Percentiles rank a stretch among this genome's conserved stretches.
phyloP scores from a whole-genome alignment of 2,888 invertebrate species.

The Hyalella azteca region DNA sequence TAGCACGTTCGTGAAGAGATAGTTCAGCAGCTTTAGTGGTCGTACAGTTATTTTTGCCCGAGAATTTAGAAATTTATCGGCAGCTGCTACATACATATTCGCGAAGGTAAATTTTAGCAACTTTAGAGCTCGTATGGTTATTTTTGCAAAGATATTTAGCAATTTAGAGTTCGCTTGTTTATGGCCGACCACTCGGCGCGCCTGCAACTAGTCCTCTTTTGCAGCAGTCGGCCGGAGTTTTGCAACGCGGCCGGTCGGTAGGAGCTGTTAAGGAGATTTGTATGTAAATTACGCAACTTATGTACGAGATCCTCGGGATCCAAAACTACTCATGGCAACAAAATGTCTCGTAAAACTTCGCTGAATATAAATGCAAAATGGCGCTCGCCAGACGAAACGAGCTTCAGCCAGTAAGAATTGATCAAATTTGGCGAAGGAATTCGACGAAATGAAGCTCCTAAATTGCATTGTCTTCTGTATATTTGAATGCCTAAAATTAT shows the following conservation, averaged over 20 bases:
- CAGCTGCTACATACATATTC: not conserved
- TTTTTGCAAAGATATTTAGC: slow-evolving; percentile 15
- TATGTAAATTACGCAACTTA: slow-evolving; percentile 32
- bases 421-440: no score
- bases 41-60: not conserved
- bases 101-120: not conserved
- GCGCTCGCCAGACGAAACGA: slow-evolving; percentile 4
- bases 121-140: slow-evolving; percentile 9
- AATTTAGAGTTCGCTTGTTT: slow-evolving; percentile 6
- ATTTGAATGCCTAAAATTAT: no score
- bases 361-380: slow-evolving; percentile 37
- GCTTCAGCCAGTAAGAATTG: no score
- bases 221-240: not conserved
- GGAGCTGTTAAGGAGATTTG: slow-evolving; percentile 30
- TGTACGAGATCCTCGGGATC: slow-evolving; percentile 28
- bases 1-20: not conserved
- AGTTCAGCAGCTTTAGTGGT: slow-evolving; percentile 1
- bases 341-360: slow-evolving; percentile 13
- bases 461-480: no score
- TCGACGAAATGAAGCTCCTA: no score
- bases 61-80: slow-evolving; percentile 15
- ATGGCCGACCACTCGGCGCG: not conserved
- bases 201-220: slow-evolving; percentile 23
- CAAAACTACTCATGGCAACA: slow-evolving; percentile 33
- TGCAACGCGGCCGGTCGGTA: not conserved